Conservation (phyloP, 2,797 vertebrate genomes). For the Dendrocincla fuliginosa region DNA sequence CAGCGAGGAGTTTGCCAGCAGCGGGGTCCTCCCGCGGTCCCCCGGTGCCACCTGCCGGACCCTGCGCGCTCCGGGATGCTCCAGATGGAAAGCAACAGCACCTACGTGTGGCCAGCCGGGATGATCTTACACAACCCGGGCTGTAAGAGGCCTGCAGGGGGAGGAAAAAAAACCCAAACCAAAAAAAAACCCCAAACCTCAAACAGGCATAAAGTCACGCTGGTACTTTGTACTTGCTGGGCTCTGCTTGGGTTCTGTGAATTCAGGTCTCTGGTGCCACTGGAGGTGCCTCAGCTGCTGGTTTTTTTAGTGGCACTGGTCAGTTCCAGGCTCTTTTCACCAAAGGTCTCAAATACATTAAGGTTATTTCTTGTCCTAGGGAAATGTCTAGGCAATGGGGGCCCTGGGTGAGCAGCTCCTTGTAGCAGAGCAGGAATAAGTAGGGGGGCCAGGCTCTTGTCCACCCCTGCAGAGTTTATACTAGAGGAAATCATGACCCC, state of each 20-base stretch:
- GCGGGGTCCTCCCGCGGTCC: not conserved
- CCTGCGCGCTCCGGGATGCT: not conserved
- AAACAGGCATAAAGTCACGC: fast-evolving
- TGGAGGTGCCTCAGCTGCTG: fast-evolving
- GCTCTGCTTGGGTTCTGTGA: not conserved
- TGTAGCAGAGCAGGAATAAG: fast-evolving
- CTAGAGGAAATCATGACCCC: not conserved
- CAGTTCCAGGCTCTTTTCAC: not conserved
- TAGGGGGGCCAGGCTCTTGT: not conserved
- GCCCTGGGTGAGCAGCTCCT: fast-evolving
- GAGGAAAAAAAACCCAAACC: too few relatives aligned
- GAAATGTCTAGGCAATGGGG: fast-evolving
- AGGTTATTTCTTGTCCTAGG: too few relatives aligned
- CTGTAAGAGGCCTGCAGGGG: fast-evolving
- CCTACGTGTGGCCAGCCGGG: not conserved
- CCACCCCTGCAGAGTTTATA: not conserved
- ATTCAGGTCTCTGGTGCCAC: not conserved
- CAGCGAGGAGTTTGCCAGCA: fast-evolving
- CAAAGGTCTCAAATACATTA: not conserved
- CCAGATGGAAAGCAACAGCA: not conserved
- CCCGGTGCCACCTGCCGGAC: conserved; percentile 59
- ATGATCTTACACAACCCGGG: fast-evolving
- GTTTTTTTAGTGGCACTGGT: fast-evolving
- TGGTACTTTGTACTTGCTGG: fast-evolving
- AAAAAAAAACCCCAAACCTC: not conserved